Conservation (phyloP, 2,113 vertebrate species). For the Emydocephalus ijimae region DNA sequence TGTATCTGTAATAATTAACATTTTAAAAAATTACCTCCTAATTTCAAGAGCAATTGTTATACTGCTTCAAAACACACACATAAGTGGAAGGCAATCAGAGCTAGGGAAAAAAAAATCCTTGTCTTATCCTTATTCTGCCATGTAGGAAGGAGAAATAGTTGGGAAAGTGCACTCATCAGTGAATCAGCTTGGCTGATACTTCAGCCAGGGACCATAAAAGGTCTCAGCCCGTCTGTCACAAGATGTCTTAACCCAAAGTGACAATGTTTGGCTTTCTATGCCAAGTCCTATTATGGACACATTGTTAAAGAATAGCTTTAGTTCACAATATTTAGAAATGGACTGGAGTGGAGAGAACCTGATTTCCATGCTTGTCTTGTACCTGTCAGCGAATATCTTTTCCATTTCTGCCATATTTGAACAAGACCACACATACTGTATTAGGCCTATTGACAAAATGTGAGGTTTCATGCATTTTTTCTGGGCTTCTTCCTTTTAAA, state of each 20-base stretch:
- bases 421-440: not conserved
- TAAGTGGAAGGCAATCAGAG: not conserved
- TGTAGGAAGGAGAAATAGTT: not conserved
- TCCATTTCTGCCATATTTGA: constrained; percentile 1
- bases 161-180: not conserved
- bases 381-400: not conserved
- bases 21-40: not conserved
- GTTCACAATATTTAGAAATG: not conserved
- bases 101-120: not conserved
- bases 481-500: constrained; percentile 26
- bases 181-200: not conserved
- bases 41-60: not conserved
- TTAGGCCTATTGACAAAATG: not conserved
- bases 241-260: not conserved
- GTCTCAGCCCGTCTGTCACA: not conserved
- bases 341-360: not conserved
- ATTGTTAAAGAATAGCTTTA: not conserved
- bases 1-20: not conserved
- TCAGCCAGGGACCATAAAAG: not conserved
- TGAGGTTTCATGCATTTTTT: constrained; percentile 1
- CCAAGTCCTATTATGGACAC: not conserved
- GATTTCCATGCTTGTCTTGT: constrained; percentile 5
- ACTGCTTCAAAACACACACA: not conserved
- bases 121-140: not conserved
- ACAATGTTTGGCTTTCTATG: not conserved